A percentile compares a stretch with the other conserved stretches of the same genome.
Conservation (phyloP, 1,140 invertebrate genomes). For the Brachionus rubens region DNA sequence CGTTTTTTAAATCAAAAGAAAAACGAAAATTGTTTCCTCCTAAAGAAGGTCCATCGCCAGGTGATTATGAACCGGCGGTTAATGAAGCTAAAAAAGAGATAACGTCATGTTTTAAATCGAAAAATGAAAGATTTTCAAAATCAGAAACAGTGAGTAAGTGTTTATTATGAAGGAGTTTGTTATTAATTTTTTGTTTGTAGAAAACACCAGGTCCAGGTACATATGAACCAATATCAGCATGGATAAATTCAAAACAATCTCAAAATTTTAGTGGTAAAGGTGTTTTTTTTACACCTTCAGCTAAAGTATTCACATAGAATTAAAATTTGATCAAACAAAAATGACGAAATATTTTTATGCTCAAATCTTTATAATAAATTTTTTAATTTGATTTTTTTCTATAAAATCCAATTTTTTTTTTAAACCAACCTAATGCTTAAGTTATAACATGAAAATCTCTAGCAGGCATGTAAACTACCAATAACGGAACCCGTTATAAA, state of each 20-base stretch:
- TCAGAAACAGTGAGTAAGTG: conserved; percentile 52
- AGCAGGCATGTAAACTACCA: no score
- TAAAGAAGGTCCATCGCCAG: conserved; percentile 53
- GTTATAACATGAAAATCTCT: no score
- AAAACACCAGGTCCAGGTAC: conserved; percentile 56
- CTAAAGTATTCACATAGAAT: conserved; percentile 23
- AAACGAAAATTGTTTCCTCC: conserved; percentile 17
- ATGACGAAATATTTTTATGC: no score
- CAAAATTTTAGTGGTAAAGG: conserved; percentile 28
- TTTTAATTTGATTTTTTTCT: no score
- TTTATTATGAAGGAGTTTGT: neutral
- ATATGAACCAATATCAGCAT: conserved; percentile 50
- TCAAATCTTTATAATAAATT: no score
- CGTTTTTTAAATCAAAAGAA: conserved; percentile 45
- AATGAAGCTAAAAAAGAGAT: conserved; percentile 37
- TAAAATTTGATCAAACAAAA: no score
- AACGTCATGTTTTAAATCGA: conserved; percentile 56
- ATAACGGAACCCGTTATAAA: no score
- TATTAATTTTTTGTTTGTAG: conserved; percentile 31
- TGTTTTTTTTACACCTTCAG: conserved; percentile 40
- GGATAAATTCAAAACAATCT: conserved; percentile 31
- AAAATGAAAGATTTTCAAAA: conserved; percentile 52
- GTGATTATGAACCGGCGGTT: conserved; percentile 50
- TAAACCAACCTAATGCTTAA: no score
- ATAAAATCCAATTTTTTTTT: no score